Evolutionary conservation across 2,113 vertebrate genomes (phyloP), one percentile per base, ranked within the genome.

Genomic region (Agelaius phoeniceus): DNA sequence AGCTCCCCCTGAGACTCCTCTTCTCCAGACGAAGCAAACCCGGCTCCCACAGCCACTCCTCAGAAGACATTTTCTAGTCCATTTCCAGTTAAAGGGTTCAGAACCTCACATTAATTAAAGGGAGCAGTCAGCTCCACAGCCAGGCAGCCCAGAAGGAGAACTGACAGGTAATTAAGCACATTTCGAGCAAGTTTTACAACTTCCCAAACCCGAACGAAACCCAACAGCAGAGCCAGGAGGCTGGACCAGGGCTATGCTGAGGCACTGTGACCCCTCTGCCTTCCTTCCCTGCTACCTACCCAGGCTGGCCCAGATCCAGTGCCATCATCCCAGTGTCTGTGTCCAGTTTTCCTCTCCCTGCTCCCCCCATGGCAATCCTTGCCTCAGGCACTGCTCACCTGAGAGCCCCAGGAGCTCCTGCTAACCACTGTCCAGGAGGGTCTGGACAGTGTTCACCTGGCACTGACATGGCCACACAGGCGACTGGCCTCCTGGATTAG

Each of bases 401-500:
- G 12, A 16, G 63, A 22, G 68, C 28, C 18, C 21, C 9, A 8
- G 15, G 31, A 16, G 13, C 30, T n/a, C 33, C 79, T 19, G 15
- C 55, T 24, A 6, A 13, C 41, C 65, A 21, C 46, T 46, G 46
- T 46, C 46, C n/a, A 19, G 3, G 22, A 63, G 43, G 3, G 12
- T 18, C 52, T 18, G 49, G 14, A 19, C 24, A 14, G 8, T 37
- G 21, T 7, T 30, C 43, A 43, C 26, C 28, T 39, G 48, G 39
- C 10, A 2, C 21, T 35, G n/a, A 15, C 41, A 4, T 0, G 2
- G 68, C 12, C 33, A 7, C 1, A 3, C 6, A 30, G 54, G 2
- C 0, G 0, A 27, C 28, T 19, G 35, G 33, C 33, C 24, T 11
- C n/a, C 61, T 2, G 7, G 69, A 22, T 18, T 1, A 2, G 18